Percentiles rank a stretch among this genome's conserved stretches.
phyloP scores from a whole-genome alignment of 1,140 invertebrate genomes.

The Pseudomyrmex dendroicus region DNA sequence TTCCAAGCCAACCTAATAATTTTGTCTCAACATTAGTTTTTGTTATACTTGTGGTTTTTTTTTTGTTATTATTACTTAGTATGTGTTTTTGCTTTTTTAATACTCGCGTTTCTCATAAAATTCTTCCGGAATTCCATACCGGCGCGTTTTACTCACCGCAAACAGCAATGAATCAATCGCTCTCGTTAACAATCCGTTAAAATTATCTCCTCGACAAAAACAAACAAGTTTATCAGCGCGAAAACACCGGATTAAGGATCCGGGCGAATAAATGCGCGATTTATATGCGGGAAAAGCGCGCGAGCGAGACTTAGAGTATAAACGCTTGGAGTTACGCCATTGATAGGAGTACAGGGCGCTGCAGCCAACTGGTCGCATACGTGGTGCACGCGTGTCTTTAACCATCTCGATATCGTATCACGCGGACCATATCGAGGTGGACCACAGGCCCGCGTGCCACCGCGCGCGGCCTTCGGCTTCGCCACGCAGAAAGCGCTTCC shows the following conservation, averaged over 20 bases:
- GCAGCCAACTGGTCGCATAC: slow-evolving; percentile 60
- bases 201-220: neutral
- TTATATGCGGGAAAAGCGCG: neutral
- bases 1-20: too few species aligned
- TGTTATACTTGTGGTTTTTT: too few species aligned
- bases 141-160: too few species aligned
- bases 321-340: slow-evolving; percentile 20
- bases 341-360: slow-evolving; percentile 22
- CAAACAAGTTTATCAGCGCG: neutral
- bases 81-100: too few species aligned
- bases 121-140: too few species aligned
- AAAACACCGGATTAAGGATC: neutral
- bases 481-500: slow-evolving; percentile 64
- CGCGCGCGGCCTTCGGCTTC: slow-evolving; percentile 68
- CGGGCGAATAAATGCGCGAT: neutral
- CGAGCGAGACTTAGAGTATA: neutral
- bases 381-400: slow-evolving; percentile 69
- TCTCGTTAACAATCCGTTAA: slow-evolving; percentile 1
- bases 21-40: too few species aligned
- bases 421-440: slow-evolving; percentile 67
- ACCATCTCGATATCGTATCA: slow-evolving; percentile 72
- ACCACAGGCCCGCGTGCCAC: slow-evolving; percentile 67
- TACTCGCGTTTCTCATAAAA: neutral
- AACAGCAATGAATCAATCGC: slow-evolving; percentile 6
- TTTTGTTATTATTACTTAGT: too few species aligned